Conservation (phyloP, 2,113 vertebrate species). For the Monopterus albus region DNA sequence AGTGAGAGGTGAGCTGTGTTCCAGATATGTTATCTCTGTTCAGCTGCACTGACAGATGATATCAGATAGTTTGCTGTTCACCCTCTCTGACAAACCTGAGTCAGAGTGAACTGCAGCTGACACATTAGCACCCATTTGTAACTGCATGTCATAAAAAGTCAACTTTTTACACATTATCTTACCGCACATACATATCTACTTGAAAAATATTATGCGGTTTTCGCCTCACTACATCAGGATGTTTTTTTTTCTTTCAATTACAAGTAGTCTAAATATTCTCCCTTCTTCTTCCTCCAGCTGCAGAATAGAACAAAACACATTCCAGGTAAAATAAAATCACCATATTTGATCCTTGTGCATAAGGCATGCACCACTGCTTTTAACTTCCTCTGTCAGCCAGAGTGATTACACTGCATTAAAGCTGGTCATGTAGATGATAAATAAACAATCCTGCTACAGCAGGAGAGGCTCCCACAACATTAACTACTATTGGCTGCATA, state of each 20-base stretch:
- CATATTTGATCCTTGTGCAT: slow-evolving; percentile 31
- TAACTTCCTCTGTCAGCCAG: slow-evolving; percentile 52
- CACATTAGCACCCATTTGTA: slow-evolving; percentile 19
- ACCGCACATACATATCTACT: not conserved
- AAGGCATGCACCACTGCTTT: slow-evolving; percentile 50
- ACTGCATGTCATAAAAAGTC: not conserved
- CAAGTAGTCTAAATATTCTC: not conserved
- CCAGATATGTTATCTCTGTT: slow-evolving; percentile 37
- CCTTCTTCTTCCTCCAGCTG: not conserved
- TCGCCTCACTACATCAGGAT: not conserved
- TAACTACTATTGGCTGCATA: slow-evolving; percentile 15
- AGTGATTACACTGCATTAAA: slow-evolving; percentile 53
- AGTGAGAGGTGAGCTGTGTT: slow-evolving; percentile 21
- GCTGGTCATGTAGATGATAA: slow-evolving; percentile 60
- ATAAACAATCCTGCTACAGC: slow-evolving; percentile 58
- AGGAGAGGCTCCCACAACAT: slow-evolving; percentile 20
- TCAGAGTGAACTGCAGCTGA: slow-evolving; percentile 1
- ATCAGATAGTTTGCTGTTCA: not conserved
- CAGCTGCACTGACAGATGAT: slow-evolving; percentile 17
- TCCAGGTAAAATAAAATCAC: slow-evolving; percentile 29
- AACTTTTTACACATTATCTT: slow-evolving; percentile 2
- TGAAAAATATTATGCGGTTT: not conserved
- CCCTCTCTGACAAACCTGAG: not conserved
- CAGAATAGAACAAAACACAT: not conserved
- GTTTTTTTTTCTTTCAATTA: not conserved